Conservation (phyloP, 2,888 invertebrate genomes). For the Rotaria sp. region DNA sequence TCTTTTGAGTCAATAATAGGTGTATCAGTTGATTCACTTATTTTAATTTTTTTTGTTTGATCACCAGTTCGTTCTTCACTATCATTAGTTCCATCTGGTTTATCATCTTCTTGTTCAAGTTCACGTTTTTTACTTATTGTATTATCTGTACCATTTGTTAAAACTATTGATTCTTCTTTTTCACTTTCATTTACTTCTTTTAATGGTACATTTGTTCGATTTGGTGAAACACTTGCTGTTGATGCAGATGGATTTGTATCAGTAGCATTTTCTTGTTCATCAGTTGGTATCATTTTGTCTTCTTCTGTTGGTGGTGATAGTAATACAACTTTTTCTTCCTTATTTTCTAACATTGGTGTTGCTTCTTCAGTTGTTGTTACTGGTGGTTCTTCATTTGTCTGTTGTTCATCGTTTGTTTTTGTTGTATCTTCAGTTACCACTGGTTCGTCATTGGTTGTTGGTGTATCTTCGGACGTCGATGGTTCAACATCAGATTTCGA, state of each 20-base stretch:
- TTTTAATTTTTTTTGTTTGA: background rate
- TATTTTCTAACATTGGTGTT: too few relatives aligned
- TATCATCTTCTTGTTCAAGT: background rate
- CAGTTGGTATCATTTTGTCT: background rate
- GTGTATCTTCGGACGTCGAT: background rate
- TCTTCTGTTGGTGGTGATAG: too few relatives aligned
- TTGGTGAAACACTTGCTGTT: background rate
- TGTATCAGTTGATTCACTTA: background rate
- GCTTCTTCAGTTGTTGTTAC: background rate
- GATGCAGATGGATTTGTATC: background rate
- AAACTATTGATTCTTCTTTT: background rate
- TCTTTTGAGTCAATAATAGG: background rate
- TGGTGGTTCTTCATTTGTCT: too few relatives aligned
- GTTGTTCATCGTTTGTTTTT: too few relatives aligned
- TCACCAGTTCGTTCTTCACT: background rate
- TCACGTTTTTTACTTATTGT: background rate
- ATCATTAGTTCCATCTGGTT: background rate
- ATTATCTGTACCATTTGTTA: background rate
- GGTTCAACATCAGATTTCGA: background rate
- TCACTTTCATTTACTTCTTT: conserved; percentile 12
- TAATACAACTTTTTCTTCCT: too few relatives aligned
- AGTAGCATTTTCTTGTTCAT: background rate
- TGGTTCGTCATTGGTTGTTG: background rate
- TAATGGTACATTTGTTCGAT: background rate
- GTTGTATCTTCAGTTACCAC: background rate